phyloP scores from a whole-genome alignment of 2,888 invertebrate species.

The Drosophila dives region DNA sequence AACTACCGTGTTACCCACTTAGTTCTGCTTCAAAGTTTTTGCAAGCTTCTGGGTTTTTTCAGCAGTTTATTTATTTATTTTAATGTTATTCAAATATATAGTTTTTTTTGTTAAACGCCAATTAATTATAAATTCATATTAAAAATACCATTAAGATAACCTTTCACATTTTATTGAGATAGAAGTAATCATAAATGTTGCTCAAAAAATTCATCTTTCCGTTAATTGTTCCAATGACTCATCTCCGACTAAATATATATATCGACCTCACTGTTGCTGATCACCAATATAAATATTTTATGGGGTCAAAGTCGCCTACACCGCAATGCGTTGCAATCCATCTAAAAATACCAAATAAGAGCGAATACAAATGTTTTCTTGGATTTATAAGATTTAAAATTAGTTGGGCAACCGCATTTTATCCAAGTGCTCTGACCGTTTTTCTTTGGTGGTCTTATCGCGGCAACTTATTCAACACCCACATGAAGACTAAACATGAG shows the following conservation, averaged over 20 bases:
- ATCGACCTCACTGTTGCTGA: not conserved
- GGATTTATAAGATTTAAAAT: not conserved
- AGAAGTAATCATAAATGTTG: not conserved
- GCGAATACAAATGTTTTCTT: not conserved
- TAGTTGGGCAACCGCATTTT: not conserved
- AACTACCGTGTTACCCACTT: constrained; percentile 55
- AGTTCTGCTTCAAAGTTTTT: constrained; percentile 23
- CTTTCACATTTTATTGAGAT: not conserved
- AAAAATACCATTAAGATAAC: not conserved
- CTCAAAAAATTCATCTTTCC: not conserved
- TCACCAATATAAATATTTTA: not conserved
- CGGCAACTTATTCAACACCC: constrained; percentile 28
- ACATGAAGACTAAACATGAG: constrained; percentile 25
- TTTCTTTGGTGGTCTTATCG: not conserved
- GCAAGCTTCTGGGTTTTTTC: constrained; percentile 10
- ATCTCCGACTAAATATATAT: not conserved
- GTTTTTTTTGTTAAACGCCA: not conserved
- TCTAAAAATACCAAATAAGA: not conserved
- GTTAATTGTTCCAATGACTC: not conserved
- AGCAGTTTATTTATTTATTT: constrained; percentile 14
- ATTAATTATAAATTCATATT: not conserved
- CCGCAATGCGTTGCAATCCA: not conserved
- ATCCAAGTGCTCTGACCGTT: not conserved
- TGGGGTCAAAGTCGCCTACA: not conserved
- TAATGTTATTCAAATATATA: not conserved